Percentiles rank a stretch among this genome's conserved stretches.
Evolutionary conservation across 2,888 invertebrate species (phyloP).

Genomic region (Caenorhabditis sp.): DNA sequence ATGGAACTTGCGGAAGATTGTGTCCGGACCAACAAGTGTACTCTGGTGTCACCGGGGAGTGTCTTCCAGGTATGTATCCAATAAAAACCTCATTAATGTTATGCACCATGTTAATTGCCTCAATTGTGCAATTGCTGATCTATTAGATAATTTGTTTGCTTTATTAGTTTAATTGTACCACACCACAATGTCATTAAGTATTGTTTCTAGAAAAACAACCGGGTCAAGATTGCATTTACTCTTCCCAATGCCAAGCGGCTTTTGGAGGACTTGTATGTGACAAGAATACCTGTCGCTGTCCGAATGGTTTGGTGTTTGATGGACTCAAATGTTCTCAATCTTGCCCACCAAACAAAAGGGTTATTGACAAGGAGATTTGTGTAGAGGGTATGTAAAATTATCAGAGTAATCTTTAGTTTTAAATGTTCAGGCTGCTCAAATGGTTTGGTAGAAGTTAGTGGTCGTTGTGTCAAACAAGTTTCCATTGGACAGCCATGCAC

Average conservation of each 20-base stretch:
- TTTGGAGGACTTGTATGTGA: constrained; percentile 81
- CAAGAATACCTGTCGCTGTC: constrained; percentile 74
- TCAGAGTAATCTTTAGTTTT: background rate
- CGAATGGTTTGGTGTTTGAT: constrained; percentile 73
- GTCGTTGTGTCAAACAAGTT: constrained; percentile 78
- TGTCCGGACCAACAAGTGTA: constrained; percentile 79
- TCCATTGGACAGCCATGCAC: constrained; percentile 77
- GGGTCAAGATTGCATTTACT: constrained; percentile 81
- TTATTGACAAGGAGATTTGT: constrained; percentile 79
- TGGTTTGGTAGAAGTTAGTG: constrained; percentile 80
- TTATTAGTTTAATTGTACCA: too few species aligned
- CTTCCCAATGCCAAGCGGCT: constrained; percentile 82
- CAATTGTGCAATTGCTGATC: too few species aligned
- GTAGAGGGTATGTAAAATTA: constrained; percentile 53
- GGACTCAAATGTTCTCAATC: constrained; percentile 70
- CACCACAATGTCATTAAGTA: too few species aligned
- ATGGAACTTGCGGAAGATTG: constrained; percentile 82
- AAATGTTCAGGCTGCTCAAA: constrained; percentile 75
- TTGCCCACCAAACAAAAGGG: constrained; percentile 72
- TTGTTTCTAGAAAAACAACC: constrained; percentile 80
- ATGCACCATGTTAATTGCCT: too few species aligned
- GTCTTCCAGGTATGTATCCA: constrained; percentile 76
- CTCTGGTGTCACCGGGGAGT: constrained; percentile 82
- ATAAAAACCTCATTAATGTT: too few species aligned
- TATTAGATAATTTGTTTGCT: too few species aligned